Conservation (phyloP, 2,113 vertebrate genomes). For the Gracilinanus agilis region DNA sequence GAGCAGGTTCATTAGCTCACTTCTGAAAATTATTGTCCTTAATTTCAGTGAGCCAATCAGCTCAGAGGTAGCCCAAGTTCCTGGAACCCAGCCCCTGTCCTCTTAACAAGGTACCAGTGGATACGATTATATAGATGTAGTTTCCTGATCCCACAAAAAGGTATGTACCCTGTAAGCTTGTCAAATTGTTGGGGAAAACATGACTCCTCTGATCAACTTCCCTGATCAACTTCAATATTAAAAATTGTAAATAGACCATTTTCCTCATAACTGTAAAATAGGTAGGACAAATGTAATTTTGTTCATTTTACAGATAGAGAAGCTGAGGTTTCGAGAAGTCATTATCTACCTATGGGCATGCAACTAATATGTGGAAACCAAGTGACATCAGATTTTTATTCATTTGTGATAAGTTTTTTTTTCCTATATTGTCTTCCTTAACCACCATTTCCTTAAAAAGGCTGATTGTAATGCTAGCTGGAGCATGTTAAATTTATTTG, state of each 20-base stretch:
- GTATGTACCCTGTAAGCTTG: not conserved
- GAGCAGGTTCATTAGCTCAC: not conserved
- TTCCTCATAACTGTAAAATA: not conserved
- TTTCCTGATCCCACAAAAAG: not conserved
- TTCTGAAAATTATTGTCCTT: not conserved
- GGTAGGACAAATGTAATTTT: not conserved
- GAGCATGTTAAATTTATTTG: not conserved
- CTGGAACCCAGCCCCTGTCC: not conserved
- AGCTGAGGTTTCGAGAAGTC: not conserved
- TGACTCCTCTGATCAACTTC: not conserved
- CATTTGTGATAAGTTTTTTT: not conserved
- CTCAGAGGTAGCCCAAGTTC: not conserved
- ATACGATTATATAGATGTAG: not conserved
- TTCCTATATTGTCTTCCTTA: not conserved
- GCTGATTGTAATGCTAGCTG: not conserved
- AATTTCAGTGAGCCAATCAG: not conserved
- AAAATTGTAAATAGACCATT: not conserved
- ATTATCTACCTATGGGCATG: not conserved
- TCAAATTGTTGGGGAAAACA: not conserved
- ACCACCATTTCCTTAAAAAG: not conserved
- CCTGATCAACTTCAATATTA: not conserved
- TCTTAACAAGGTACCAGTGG: too few species aligned
- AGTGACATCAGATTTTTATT: not conserved
- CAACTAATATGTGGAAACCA: not conserved
- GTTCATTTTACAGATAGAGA: not conserved